phyloP scores from a whole-genome alignment of 2,888 invertebrate genomes.

The Frankliniella fusca region DNA sequence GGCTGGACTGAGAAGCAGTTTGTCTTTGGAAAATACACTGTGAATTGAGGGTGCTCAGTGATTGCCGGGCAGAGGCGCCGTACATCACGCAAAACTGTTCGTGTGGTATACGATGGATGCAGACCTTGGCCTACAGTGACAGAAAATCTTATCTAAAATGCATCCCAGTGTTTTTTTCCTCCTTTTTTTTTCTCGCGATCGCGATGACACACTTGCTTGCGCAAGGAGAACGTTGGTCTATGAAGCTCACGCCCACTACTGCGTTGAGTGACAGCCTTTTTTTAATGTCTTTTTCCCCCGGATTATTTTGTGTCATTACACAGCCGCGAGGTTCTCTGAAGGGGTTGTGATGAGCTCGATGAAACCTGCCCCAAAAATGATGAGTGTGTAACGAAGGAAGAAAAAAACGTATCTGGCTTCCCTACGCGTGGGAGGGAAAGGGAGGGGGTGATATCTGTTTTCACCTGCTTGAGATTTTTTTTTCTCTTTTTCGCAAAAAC shows the following conservation, averaged over 20 bases:
- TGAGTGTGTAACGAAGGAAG: not conserved
- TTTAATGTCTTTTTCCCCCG: not conserved
- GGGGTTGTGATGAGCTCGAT: constrained; percentile 7
- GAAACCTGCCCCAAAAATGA: not conserved
- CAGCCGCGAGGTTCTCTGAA: not conserved
- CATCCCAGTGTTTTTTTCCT: too few species aligned
- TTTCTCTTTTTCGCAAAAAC: not conserved
- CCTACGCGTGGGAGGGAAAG: constrained; percentile 7
- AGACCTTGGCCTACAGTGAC: too few species aligned
- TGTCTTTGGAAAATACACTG: too few species aligned
- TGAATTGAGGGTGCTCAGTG: too few species aligned
- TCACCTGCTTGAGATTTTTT: not conserved
- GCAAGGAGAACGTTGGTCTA: too few species aligned
- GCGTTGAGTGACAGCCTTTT: constrained; percentile 6
- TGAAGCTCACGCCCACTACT: not conserved
- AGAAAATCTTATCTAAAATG: too few species aligned
- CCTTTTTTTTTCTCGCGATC: too few species aligned
- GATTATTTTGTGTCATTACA: constrained; percentile 26
- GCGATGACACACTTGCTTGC: too few species aligned
- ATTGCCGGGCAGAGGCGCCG: too few species aligned
- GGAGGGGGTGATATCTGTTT: not conserved
- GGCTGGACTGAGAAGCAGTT: too few species aligned
- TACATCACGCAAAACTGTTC: too few species aligned
- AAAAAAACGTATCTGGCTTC: not conserved
- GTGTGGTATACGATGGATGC: too few species aligned